Conservation (phyloP, 2,797 vertebrate genomes). For the Acridotheres tristis region DNA sequence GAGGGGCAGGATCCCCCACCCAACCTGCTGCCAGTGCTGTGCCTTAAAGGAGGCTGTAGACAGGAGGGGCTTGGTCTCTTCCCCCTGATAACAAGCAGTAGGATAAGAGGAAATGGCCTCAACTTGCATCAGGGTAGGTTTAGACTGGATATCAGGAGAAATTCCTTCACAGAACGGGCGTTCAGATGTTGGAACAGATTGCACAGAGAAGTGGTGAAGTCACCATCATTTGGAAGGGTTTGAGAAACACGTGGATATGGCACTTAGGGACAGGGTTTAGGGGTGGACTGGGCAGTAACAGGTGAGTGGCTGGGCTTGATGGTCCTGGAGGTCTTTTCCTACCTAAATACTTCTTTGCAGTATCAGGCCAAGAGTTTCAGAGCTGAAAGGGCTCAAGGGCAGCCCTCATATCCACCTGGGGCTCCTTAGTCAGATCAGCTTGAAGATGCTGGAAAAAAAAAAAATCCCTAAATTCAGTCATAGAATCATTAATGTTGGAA, state of each 20-base stretch:
- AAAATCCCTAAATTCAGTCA: not conserved
- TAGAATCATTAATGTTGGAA: not conserved
- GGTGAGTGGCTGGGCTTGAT: no score
- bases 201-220: not conserved
- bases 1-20: not conserved
- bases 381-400: not conserved
- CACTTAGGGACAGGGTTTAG: not conserved
- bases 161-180: not conserved
- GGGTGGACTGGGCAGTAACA: not conserved
- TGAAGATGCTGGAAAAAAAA: not conserved
- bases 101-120: not conserved
- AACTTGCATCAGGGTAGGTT: not conserved
- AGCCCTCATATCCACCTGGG: fast-evolving
- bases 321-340: not conserved
- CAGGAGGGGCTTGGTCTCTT: not conserved
- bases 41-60: no score
- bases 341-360: not conserved
- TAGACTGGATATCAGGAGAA: not conserved
- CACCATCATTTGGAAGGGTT: not conserved
- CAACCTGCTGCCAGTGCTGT: not conserved
- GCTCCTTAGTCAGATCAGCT: not conserved
- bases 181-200: not conserved
- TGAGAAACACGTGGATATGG: not conserved
- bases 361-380: not conserved
- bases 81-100: not conserved